phyloP scores from a whole-genome alignment of 1,140 invertebrate species.

The Muscidifurax raptorellus region DNA sequence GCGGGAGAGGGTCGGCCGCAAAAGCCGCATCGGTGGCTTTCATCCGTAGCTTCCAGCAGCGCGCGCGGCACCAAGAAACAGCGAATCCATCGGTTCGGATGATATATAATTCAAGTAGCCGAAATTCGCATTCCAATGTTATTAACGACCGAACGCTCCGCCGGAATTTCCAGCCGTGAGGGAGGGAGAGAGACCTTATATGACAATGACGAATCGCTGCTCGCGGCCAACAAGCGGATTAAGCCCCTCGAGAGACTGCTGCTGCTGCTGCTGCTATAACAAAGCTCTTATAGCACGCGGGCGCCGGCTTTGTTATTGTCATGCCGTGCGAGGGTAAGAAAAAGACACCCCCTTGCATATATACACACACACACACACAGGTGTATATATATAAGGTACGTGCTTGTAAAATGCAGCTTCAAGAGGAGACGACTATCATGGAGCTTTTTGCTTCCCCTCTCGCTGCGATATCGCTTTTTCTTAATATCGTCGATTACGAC shows the following conservation, averaged over 20 bases:
- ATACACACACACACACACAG: too few species aligned
- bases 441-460: not conserved
- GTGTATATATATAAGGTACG: not conserved
- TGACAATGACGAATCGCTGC: conserved; percentile 45
- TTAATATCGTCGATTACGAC: not conserved
- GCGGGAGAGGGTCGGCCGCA: not conserved
- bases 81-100: conserved; percentile 26
- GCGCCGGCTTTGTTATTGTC: not conserved
- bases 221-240: conserved; percentile 23
- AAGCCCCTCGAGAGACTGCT: conserved; percentile 1
- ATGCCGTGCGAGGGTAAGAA: not conserved
- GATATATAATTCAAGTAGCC: conserved; percentile 46
- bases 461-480: not conserved
- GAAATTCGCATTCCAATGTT: conserved; percentile 46
- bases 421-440: not conserved
- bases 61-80: conserved; percentile 11
- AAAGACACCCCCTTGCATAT: not conserved
- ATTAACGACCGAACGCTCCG: conserved; percentile 33
- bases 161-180: conserved; percentile 23
- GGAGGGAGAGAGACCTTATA: conserved; percentile 26
- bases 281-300: not conserved
- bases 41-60: not conserved
- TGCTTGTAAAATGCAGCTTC: not conserved
- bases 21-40: conserved; percentile 13
- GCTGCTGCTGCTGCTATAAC: not conserved